phyloP scores from a whole-genome alignment of 2,113 vertebrate species.

The Micronycteris hirsuta region DNA sequence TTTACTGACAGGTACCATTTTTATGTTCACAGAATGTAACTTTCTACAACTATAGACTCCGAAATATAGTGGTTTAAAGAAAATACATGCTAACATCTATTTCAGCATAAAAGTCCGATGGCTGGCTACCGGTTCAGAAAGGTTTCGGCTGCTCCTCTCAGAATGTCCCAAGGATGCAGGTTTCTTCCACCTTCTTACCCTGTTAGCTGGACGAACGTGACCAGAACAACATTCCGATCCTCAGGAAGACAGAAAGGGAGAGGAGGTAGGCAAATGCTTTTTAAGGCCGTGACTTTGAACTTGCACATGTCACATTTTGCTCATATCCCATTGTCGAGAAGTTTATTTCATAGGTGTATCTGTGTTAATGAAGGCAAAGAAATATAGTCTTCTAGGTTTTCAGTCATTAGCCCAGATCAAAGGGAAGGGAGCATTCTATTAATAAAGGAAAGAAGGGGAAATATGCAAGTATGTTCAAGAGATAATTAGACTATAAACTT shows the following conservation, averaged over 20 bases:
- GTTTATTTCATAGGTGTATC: background rate
- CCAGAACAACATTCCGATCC: background rate
- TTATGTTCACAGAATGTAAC: background rate
- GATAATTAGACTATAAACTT: background rate
- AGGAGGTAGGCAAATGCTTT: background rate
- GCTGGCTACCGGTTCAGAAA: background rate
- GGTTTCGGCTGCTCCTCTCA: background rate
- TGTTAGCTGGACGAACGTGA: background rate
- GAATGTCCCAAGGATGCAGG: background rate
- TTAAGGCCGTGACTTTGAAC: background rate
- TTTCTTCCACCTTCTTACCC: background rate
- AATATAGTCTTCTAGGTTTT: background rate
- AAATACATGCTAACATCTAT: background rate
- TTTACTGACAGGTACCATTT: background rate
- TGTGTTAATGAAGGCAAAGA: background rate
- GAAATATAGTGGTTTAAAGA: background rate
- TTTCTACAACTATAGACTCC: background rate
- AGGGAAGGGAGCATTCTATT: background rate
- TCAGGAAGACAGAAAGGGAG: background rate
- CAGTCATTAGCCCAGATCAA: background rate
- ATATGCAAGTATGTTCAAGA: background rate
- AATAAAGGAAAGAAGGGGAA: background rate
- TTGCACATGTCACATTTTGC: background rate
- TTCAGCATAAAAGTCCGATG: background rate
- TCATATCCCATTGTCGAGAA: background rate